A percentile compares a stretch with the other conserved stretches of the same genome.
Evolutionary conservation across 2,113 vertebrate species (phyloP).

Genomic region (Petromus typicus): DNA sequence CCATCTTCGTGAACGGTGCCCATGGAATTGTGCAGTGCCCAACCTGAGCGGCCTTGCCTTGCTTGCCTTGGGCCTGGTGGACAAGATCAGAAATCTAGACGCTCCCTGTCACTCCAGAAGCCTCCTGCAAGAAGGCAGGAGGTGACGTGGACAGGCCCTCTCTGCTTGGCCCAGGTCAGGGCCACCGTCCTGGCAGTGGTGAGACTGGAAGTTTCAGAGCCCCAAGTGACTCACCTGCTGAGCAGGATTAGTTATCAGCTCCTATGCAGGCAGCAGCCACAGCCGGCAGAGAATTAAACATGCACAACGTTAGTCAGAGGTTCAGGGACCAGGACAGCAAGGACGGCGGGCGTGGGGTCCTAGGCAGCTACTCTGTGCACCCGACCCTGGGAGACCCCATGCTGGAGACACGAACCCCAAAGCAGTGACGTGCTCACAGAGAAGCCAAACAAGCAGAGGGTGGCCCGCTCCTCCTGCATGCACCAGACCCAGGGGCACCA

Average conservation of each 20-base stretch:
- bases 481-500: neutral
- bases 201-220: neutral
- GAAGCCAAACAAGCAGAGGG: neutral
- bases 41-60: neutral
- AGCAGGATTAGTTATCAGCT: constrained; percentile 96
- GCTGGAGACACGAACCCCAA: neutral
- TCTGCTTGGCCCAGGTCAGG: neutral
- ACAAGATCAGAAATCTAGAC: neutral
- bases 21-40: neutral
- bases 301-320: constrained; percentile 89
- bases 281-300: constrained; percentile 91
- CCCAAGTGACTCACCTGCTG: constrained; percentile 92
- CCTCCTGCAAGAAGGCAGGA: neutral
- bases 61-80: neutral
- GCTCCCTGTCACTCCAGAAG: neutral
- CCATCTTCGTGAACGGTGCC: neutral
- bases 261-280: constrained; percentile 92
- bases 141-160: neutral
- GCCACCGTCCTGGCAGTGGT: neutral
- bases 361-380: neutral
- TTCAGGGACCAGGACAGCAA: constrained; percentile 80
- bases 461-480: neutral
- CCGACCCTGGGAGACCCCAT: neutral
- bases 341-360: constrained; percentile 66
- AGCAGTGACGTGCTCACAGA: neutral